These are phyloP conservation scores for Buphagus erythrorhynchus DNA, from an alignment of 2,797 vertebrate genomes.

Conservation along the genomic window DNA sequence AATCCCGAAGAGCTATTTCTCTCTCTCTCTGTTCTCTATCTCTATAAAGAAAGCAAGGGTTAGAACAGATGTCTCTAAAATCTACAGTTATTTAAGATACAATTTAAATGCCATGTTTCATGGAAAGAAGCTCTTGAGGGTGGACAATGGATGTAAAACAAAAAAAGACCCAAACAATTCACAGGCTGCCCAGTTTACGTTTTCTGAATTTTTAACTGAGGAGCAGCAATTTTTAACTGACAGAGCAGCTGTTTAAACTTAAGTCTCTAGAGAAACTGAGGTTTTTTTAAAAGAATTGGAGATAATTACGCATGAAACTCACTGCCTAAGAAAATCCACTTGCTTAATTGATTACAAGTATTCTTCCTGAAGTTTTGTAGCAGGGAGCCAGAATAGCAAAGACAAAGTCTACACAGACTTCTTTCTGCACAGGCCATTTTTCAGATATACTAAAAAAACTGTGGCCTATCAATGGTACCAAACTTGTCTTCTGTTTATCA, in stretches of 20 bases:
- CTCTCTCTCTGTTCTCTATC: conserved; percentile 91
- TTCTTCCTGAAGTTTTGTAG: background rate
- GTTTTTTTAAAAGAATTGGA: background rate
- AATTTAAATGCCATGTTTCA: background rate
- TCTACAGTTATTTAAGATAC: background rate
- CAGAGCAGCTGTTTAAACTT: background rate
- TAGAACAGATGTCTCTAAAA: background rate
- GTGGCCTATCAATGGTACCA: background rate
- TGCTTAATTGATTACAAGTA: background rate
- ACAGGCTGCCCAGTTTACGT: accelerated
- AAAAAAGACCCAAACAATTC: background rate
- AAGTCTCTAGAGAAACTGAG: accelerated
- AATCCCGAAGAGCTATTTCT: conserved; percentile 87
- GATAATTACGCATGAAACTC: background rate
- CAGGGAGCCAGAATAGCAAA: background rate
- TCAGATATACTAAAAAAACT: background rate
- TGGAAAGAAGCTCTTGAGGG: background rate
- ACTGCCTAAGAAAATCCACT: background rate
- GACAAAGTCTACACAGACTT: background rate
- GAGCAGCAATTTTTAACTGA: background rate
- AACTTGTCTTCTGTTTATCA: background rate
- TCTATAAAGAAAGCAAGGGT: conserved; percentile 65
- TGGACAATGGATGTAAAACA: background rate
- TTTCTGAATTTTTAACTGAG: background rate
- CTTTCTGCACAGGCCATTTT: background rate